Conservation (phyloP, 2,888 invertebrate genomes). For the Steromphala cineraria region DNA sequence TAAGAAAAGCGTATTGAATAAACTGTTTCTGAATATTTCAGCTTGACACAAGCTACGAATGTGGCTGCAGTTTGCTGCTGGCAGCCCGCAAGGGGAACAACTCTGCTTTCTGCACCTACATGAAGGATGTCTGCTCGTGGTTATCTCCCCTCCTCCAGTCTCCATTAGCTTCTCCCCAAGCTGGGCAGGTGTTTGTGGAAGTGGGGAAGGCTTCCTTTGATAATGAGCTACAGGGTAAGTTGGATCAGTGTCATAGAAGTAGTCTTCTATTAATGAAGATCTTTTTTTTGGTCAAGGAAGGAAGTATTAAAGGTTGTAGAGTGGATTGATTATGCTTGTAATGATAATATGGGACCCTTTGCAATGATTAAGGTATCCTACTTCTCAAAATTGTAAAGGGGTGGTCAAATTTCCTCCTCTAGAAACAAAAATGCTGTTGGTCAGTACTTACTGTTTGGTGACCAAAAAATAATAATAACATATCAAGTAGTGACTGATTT, state of each 20-base stretch:
- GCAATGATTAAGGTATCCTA: no score
- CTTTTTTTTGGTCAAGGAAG: no score
- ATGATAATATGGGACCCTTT: no score
- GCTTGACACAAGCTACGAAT: slow-evolving; percentile 66
- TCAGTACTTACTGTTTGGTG: no score
- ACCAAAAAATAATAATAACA: no score
- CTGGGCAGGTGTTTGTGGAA: slow-evolving; percentile 80
- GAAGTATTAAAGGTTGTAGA: no score
- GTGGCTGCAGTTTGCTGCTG: slow-evolving; percentile 68
- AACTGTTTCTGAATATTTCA: slow-evolving; percentile 31
- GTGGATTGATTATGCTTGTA: no score
- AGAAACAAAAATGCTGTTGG: no score
- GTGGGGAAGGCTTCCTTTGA: slow-evolving; percentile 80
- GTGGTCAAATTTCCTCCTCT: no score
- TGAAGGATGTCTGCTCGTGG: slow-evolving; percentile 79
- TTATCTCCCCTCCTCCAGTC: slow-evolving; percentile 83
- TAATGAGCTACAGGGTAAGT: slow-evolving; percentile 64
- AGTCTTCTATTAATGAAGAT: not conserved
- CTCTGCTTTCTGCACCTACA: slow-evolving; percentile 78
- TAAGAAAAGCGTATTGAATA: no score
- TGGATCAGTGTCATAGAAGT: not conserved
- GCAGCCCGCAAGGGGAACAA: slow-evolving; percentile 77
- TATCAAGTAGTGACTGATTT: no score
- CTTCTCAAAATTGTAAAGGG: no score
- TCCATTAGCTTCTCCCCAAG: slow-evolving; percentile 85